Conservation (phyloP, 2,113 vertebrate genomes). For the Centropristis striata region DNA sequence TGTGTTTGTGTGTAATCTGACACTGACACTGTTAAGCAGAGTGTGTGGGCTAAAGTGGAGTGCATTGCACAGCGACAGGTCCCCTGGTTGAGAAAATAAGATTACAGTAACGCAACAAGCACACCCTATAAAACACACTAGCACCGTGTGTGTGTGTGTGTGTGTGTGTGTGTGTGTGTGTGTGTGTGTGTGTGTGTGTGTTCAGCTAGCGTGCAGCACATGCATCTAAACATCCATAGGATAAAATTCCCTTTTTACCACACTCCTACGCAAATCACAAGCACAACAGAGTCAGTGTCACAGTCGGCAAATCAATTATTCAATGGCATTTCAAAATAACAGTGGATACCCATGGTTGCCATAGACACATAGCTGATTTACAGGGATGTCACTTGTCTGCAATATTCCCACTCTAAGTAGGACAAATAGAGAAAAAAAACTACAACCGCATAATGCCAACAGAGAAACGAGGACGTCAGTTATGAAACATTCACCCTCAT, state of each 20-base stretch:
- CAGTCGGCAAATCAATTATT: slow-evolving; percentile 80
- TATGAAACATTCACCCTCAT: slow-evolving; percentile 19
- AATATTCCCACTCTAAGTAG: slow-evolving; percentile 66
- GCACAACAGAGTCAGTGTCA: slow-evolving; percentile 64
- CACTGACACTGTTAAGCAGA: slow-evolving; percentile 28
- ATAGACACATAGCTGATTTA: slow-evolving; percentile 76
- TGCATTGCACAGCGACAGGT: slow-evolving; percentile 13
- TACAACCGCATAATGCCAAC: slow-evolving; percentile 27
- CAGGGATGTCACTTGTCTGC: slow-evolving; percentile 67
- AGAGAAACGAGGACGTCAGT: slow-evolving; percentile 31
- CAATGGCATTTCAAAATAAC: slow-evolving; percentile 77
- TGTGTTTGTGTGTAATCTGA: too few species aligned
- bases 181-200: background rate
- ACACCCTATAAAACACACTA: slow-evolving; percentile 26
- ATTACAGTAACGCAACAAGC: slow-evolving; percentile 41
- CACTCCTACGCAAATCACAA: slow-evolving; percentile 59
- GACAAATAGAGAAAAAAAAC: slow-evolving; percentile 54
- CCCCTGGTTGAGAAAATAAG: slow-evolving; percentile 44
- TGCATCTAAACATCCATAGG: slow-evolving; percentile 35
- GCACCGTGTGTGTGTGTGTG: slow-evolving; percentile 1
- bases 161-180: slow-evolving; percentile 1
- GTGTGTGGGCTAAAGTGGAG: slow-evolving; percentile 29
- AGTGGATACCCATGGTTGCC: slow-evolving; percentile 69
- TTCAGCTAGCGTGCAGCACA: slow-evolving; percentile 23
- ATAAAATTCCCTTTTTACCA: slow-evolving; percentile 43